Evolutionary conservation across 2,797 vertebrate species (phyloP).

Genomic region (Dermochelys coriacea): DNA sequence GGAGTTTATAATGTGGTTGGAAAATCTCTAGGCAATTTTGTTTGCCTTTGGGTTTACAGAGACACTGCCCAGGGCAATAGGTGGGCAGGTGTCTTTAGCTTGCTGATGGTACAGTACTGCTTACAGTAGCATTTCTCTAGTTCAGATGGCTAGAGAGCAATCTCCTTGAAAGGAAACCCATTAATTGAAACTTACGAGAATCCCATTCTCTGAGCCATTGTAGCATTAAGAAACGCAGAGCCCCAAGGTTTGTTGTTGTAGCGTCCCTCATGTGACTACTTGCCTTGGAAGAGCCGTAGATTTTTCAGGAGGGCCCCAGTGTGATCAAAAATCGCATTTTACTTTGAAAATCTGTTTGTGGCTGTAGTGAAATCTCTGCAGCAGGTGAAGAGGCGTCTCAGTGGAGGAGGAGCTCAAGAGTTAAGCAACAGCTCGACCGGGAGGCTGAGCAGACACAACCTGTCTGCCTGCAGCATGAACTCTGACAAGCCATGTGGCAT

Average conservation of each 20-base stretch:
- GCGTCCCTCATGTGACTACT: background rate
- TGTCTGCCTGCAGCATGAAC: accelerated
- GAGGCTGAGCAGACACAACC: accelerated
- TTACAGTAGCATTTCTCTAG: background rate
- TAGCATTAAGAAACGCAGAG: background rate
- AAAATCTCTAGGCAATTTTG: background rate
- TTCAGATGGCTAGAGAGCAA: accelerated
- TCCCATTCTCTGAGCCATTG: background rate
- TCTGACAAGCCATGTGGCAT: accelerated
- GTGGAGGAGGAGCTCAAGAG: background rate
- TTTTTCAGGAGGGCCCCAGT: background rate
- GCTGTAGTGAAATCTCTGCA: accelerated
- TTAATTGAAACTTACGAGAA: background rate
- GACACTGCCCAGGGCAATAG: background rate
- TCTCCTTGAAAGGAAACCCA: background rate
- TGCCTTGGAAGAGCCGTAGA: background rate
- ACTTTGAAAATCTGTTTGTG: background rate
- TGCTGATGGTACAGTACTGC: background rate
- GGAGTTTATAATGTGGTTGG: background rate
- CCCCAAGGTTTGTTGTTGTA: accelerated
- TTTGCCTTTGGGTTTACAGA: background rate
- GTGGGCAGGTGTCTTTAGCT: background rate
- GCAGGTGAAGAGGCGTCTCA: background rate
- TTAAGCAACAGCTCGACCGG: background rate
- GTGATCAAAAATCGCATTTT: accelerated